Evolutionary conservation across 1,140 invertebrate species (phyloP).

Genomic region (Lasaia peninsularis): DNA sequence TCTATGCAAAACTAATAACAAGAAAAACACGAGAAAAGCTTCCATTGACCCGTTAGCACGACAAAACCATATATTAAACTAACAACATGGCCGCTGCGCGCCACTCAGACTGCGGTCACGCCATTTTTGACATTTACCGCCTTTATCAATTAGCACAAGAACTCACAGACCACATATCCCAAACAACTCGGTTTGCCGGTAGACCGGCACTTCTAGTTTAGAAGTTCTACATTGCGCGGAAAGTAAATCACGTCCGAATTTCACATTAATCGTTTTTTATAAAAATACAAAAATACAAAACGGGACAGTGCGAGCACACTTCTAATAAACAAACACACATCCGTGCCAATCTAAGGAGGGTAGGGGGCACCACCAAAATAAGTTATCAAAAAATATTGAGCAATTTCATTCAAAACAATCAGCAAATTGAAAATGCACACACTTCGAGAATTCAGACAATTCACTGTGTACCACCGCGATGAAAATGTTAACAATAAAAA

Average conservation of each 20-base stretch:
- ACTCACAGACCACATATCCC: slow-evolving; percentile 65
- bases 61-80: slow-evolving; percentile 6
- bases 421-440: slow-evolving; percentile 44
- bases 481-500: not conserved
- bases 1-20: not conserved
- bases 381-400: slow-evolving; percentile 61
- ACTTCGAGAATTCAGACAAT: slow-evolving; percentile 25
- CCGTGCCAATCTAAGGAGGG: slow-evolving; percentile 43
- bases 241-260: slow-evolving; percentile 70
- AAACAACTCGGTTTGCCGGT: slow-evolving; percentile 52
- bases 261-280: slow-evolving; percentile 65
- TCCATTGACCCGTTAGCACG: not conserved
- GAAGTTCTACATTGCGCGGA: slow-evolving; percentile 48
- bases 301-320: slow-evolving; percentile 68
- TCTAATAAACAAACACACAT: slow-evolving; percentile 42
- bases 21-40: slow-evolving; percentile 10
- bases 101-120: slow-evolving; percentile 5
- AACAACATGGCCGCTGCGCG: slow-evolving; percentile 5
- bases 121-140: slow-evolving; percentile 26
- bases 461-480: not conserved
- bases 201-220: slow-evolving; percentile 2
- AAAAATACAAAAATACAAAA: slow-evolving; percentile 77
- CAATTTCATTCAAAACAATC: slow-evolving; percentile 54
- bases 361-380: slow-evolving; percentile 44
- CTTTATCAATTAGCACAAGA: slow-evolving; percentile 34